Evolutionary conservation across 2,797 vertebrate species (phyloP).

Genomic region (Pseudochaenichthys georgianus): DNA sequence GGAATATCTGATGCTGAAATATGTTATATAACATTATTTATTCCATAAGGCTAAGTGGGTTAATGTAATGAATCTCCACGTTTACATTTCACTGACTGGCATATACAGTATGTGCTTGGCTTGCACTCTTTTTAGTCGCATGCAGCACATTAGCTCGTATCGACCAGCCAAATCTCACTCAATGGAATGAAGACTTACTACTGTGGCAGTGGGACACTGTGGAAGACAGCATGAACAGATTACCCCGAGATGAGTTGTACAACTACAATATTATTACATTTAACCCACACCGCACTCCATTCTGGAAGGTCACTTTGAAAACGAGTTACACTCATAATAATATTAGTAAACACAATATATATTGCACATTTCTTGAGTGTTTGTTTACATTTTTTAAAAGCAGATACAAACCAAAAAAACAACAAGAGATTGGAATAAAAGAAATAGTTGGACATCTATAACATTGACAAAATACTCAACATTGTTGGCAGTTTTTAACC

Average conservation of each 20-base stretch:
- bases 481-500: background rate
- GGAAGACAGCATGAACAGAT: background rate
- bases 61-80: slow-evolving; percentile 22
- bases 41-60: slow-evolving; percentile 38
- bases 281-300: background rate
- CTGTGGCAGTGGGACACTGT: background rate
- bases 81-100: slow-evolving; percentile 60
- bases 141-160: slow-evolving; percentile 9
- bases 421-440: no score
- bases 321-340: background rate
- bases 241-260: background rate
- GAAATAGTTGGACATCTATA: background rate
- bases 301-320: background rate
- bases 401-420: no score
- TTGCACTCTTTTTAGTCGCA: slow-evolving; percentile 10
- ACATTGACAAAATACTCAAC: background rate
- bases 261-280: background rate
- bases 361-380: no score
- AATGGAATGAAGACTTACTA: background rate
- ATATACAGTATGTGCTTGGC: slow-evolving; percentile 31
- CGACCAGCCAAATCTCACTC: slow-evolving; percentile 4
- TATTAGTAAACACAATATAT: no score
- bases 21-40: slow-evolving; percentile 59
- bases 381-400: no score
- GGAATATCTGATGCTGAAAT: slow-evolving; percentile 17